Percentiles rank a stretch among this genome's conserved stretches.
Conservation (phyloP, 2,113 vertebrate species). For the Rhinichthys klamathensis region DNA sequence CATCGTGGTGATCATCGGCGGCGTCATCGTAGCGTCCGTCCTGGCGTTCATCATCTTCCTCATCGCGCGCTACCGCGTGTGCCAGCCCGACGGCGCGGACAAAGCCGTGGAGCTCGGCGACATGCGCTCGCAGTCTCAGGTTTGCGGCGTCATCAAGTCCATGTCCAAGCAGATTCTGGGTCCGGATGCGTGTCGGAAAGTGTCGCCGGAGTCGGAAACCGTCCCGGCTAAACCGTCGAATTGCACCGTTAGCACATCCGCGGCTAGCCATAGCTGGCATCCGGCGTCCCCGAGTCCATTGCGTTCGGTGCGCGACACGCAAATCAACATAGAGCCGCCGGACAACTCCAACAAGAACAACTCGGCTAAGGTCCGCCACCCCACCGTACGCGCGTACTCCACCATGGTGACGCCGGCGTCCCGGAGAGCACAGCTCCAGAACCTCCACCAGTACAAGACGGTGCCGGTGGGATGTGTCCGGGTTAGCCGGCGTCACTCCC, state of each 20-base stretch:
- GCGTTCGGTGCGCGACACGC: slow-evolving; percentile 85
- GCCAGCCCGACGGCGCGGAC: slow-evolving; percentile 86
- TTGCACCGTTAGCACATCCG: slow-evolving; percentile 87
- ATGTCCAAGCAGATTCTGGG: slow-evolving; percentile 89
- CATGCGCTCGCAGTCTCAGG: slow-evolving; percentile 93
- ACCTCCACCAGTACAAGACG: slow-evolving; percentile 90
- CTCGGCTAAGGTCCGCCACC: slow-evolving; percentile 66
- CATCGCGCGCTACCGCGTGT: slow-evolving; percentile 98
- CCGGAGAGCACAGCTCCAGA: slow-evolving; percentile 80
- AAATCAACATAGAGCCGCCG: slow-evolving; percentile 76
- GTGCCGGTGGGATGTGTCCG: slow-evolving; percentile 82
- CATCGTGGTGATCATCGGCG: slow-evolving; percentile 99
- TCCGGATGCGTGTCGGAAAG: slow-evolving; percentile 81
- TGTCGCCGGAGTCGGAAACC: slow-evolving; percentile 52
- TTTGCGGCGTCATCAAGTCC: slow-evolving; percentile 85
- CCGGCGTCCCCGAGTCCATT: slow-evolving; percentile 80
- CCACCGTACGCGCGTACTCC: slow-evolving; percentile 62
- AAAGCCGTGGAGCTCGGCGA: slow-evolving; percentile 95
- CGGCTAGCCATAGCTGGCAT: slow-evolving; percentile 88
- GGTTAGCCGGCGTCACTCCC: slow-evolving; percentile 85
- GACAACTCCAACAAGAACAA: slow-evolving; percentile 95
- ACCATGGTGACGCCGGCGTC: slow-evolving; percentile 74
- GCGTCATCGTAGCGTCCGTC: slow-evolving; percentile 96
- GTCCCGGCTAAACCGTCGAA: slow-evolving; percentile 68
- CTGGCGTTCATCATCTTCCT: slow-evolving; percentile 99